Percentiles rank a stretch among this genome's conserved stretches.
Conservation (phyloP, 2,113 vertebrate species). For the Crotalus horridus region DNA sequence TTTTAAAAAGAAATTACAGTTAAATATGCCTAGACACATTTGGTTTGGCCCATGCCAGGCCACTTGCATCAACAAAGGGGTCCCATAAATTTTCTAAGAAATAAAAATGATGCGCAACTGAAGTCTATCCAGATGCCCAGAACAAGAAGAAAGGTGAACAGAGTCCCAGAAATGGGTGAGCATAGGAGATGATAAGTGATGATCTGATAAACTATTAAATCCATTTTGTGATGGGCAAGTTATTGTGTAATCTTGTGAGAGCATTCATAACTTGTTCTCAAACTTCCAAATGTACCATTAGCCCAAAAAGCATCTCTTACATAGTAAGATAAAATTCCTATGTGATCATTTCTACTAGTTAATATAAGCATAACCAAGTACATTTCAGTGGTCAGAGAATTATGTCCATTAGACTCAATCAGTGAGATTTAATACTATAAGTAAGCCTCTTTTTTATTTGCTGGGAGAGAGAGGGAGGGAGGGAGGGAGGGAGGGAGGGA, state of each 20-base stretch:
- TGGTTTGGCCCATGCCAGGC: background rate
- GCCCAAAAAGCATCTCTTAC: background rate
- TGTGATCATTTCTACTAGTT: background rate
- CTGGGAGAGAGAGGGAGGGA: background rate
- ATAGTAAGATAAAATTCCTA: background rate
- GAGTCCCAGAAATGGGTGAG: background rate
- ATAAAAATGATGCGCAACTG: background rate
- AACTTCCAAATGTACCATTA: background rate
- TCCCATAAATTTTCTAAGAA: background rate
- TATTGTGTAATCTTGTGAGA: background rate
- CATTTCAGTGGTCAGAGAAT: background rate
- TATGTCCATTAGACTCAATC: background rate
- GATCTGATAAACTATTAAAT: background rate
- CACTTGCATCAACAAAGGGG: background rate
- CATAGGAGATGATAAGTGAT: background rate
- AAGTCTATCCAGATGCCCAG: background rate
- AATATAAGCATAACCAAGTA: background rate
- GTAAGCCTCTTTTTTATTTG: background rate
- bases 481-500: too few species aligned
- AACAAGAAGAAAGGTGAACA: background rate
- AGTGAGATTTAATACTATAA: background rate
- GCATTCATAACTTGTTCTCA: background rate
- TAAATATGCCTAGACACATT: background rate
- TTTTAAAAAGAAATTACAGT: background rate
- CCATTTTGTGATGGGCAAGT: background rate